Conservation (phyloP, 2,113 vertebrate genomes). For the Clarias gariepinus region DNA sequence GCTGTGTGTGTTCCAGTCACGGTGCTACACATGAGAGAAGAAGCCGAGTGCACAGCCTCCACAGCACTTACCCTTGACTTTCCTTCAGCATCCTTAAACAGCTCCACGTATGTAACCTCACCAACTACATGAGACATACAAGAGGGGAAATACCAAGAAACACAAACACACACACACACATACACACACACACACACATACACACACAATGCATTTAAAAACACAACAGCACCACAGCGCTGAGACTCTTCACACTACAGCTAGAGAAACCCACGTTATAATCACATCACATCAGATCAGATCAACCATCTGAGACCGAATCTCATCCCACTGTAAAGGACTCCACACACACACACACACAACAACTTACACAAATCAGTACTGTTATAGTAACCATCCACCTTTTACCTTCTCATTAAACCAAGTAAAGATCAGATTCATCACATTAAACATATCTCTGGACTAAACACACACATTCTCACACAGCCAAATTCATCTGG, state of each 20-base stretch:
- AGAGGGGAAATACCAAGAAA: slow-evolving; percentile 99
- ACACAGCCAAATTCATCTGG: slow-evolving; percentile 52
- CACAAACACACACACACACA: slow-evolving; percentile 69
- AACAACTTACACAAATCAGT: slow-evolving; percentile 52
- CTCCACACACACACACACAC: slow-evolving; percentile 72
- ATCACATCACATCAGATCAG: slow-evolving; percentile 67
- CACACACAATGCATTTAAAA: slow-evolving; percentile 92
- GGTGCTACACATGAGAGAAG: slow-evolving; percentile 77
- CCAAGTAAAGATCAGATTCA: slow-evolving; percentile 61
- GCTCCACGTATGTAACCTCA: slow-evolving; percentile 99
- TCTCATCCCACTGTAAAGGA: slow-evolving; percentile 87
- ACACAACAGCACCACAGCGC: slow-evolving; percentile 53
- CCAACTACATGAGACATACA: slow-evolving; percentile 99
- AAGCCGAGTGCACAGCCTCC: slow-evolving; percentile 88
- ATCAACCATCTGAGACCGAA: slow-evolving; percentile 84
- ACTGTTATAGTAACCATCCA: slow-evolving; percentile 87
- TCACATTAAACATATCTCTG: not conserved
- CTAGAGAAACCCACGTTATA: slow-evolving; percentile 93
- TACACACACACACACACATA: slow-evolving; percentile 19
- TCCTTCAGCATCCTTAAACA: slow-evolving; percentile 99
- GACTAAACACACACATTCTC: slow-evolving; percentile 62
- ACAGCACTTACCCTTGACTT: slow-evolving; percentile 99
- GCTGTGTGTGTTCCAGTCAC: slow-evolving; percentile 38
- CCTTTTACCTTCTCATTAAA: slow-evolving; percentile 82
- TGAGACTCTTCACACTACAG: slow-evolving; percentile 90